Percentiles rank a stretch among this genome's conserved stretches.
These are phyloP conservation scores for Grallaria varia DNA, from an alignment of 2,113 vertebrate species.

Conservation along the genomic window DNA sequence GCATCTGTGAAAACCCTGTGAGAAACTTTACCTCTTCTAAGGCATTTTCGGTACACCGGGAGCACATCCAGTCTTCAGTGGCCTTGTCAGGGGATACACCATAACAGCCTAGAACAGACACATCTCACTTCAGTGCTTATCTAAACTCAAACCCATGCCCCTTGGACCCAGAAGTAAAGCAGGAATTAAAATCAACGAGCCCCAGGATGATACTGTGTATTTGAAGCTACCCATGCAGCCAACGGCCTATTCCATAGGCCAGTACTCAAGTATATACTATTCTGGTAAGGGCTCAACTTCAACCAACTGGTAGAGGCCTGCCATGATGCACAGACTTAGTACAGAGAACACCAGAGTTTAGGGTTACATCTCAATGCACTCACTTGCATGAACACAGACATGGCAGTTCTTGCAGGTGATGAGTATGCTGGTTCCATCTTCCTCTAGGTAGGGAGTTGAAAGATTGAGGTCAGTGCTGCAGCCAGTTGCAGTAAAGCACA, in stretches of 20 bases:
- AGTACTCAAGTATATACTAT: neutral
- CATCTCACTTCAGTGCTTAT: neutral
- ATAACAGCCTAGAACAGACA: constrained; percentile 84
- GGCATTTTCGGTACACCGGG: constrained; percentile 89
- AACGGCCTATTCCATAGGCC: neutral
- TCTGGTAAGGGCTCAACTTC: neutral
- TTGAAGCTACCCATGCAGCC: neutral
- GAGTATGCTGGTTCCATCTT: constrained; percentile 89
- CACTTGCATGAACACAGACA: constrained; percentile 93
- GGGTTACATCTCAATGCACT: constrained; percentile 62
- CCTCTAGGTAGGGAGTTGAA: constrained; percentile 86
- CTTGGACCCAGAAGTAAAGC: neutral
- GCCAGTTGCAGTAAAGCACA: constrained; percentile 92
- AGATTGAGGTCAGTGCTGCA: constrained; percentile 85
- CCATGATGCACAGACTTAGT: neutral
- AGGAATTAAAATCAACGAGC: neutral
- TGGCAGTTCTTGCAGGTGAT: constrained; percentile 90
- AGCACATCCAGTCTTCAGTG: constrained; percentile 87
- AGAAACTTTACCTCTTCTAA: constrained; percentile 83
- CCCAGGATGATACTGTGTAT: neutral
- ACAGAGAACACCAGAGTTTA: neutral
- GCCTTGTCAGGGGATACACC: constrained; percentile 84
- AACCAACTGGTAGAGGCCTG: neutral
- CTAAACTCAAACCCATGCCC: neutral
- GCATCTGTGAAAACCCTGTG: neutral